Evolutionary conservation across 2,888 invertebrate species (phyloP).

Genomic region (Notodonta dromedarius): DNA sequence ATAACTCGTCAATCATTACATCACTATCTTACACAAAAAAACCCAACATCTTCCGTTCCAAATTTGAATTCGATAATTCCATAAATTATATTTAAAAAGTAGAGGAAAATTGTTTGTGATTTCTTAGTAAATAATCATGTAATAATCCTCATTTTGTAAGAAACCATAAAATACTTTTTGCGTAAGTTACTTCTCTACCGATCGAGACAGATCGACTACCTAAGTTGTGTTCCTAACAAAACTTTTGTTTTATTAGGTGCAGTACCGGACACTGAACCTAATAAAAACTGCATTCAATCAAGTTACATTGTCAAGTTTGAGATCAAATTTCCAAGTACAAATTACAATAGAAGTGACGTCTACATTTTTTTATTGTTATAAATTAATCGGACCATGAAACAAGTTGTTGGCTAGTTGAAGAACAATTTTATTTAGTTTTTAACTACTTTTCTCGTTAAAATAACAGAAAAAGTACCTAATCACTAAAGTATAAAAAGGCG

Average conservation of each 20-base stretch:
- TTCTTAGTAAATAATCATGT: no score
- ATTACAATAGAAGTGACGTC: constrained; percentile 1
- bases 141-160: no score
- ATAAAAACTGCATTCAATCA: not conserved
- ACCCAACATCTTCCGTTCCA: constrained; percentile 1
- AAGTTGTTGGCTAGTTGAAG: not conserved
- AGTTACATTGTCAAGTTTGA: constrained; percentile 6
- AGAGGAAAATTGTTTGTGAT: no score
- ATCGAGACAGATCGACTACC: no score
- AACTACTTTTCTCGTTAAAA: no score
- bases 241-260: constrained; percentile 8
- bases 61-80: constrained; percentile 7
- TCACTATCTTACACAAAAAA: not conserved
- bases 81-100: not conserved
- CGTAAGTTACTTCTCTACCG: no score
- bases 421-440: no score
- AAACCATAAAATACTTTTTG: no score
- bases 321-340: constrained; percentile 3
- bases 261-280: not conserved
- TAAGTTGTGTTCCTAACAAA: no score
- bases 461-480: no score
- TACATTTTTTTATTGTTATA: not conserved
- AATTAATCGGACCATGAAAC: not conserved
- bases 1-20: constrained; percentile 1
- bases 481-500: no score